Evolutionary conservation across 2,797 vertebrate genomes (phyloP), one percentile per base, ranked within the genome.

Genomic region (Pagetopsis macropterus): DNA sequence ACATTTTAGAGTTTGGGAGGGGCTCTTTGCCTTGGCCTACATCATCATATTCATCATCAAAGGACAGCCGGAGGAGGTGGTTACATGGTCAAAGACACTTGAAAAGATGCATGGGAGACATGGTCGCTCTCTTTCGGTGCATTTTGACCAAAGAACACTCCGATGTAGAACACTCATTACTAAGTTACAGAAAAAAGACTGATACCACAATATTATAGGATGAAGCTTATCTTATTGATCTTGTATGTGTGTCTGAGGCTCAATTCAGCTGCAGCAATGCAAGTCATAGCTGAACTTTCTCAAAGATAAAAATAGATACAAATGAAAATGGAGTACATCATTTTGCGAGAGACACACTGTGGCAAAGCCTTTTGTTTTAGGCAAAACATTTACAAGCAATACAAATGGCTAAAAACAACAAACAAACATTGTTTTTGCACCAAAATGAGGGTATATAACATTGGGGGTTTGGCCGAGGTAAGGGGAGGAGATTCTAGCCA

Each of bases 1-100:
- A 93, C 91, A 85, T 84, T 81, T 89, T 60, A 83, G 74, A 70
- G 69, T 75, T 48, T 75, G 70, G 55, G 60, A 31, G 48, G 44
- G 72, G 15, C 45, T 60, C 37, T 55, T 17, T 45, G 43, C 75
- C 57, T 50, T 31, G 33, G 37, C 58, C 64, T 56, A 37, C 33
- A 37, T 37, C 33, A 65, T n/a, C 23, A 23, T 23, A 23, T 23
- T 23, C 23, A 23, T 23, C 23, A 23, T 23, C 23, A 17, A 27
- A 71, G 55, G 74, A 74, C 41, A 41, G 16, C 43, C 5, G 2
- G 23, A 14, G 63, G 68, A 51, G 48, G 46, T 27, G 17, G 65
- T 46, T 9, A 37, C 33, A 37, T 37, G 33, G 8, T 37, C 58
- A 59, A 80, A 17, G 49, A 64, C 40, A 72, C 44, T 61, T 73